Evolutionary conservation across 2,113 vertebrate genomes (phyloP).

Genomic region (Hyperopisus bebe): DNA sequence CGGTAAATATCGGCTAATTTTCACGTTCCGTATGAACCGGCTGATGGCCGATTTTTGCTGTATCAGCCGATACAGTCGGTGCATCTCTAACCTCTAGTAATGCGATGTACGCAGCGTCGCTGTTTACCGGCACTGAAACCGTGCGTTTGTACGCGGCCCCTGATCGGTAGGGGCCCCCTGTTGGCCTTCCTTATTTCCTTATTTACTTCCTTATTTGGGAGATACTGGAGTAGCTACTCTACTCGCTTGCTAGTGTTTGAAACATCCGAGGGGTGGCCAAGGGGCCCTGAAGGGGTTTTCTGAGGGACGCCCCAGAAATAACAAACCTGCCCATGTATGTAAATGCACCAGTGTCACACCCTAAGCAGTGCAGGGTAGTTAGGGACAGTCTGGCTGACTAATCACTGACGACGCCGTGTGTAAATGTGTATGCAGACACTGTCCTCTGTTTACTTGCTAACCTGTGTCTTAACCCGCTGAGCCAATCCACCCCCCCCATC

Average conservation of each 20-base stretch:
- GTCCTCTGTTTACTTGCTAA: not conserved
- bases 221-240: not conserved
- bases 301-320: not conserved
- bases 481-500: not conserved
- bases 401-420: not conserved
- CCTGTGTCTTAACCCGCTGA: not conserved
- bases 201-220: not conserved
- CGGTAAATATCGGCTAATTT: not conserved
- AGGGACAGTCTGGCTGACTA: not conserved
- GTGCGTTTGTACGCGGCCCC: not conserved
- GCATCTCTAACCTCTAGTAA: not conserved
- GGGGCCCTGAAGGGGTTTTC: not conserved
- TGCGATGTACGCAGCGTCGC: not conserved
- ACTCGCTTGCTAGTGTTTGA: not conserved
- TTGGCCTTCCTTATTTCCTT: too few species aligned
- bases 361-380: not conserved
- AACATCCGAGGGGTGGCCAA: not conserved
- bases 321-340: not conserved
- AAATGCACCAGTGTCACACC: not conserved
- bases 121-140: not conserved
- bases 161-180: not conserved
- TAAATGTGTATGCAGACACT: not conserved
- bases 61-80: not conserved
- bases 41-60: not conserved
- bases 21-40: not conserved